A percentile compares a stretch with the other conserved stretches of the same genome.
phyloP scores from a whole-genome alignment of 1,140 invertebrate species.

The Zaprionus tsacasi region DNA sequence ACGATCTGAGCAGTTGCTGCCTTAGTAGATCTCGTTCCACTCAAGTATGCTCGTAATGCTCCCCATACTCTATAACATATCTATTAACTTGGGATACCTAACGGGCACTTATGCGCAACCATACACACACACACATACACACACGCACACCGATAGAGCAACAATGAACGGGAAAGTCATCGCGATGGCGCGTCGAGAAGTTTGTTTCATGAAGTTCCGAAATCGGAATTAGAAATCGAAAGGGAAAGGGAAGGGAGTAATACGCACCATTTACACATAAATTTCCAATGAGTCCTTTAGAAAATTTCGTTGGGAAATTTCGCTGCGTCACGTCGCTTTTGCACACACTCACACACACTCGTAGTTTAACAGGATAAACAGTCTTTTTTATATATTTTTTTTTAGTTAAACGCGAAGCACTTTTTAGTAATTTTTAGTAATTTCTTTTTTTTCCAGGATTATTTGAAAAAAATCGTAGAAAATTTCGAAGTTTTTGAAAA shows the following conservation, averaged over 20 bases:
- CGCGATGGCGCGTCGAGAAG: not conserved
- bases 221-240: not conserved
- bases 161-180: constrained; percentile 4
- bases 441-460: too few relatives aligned
- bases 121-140: not conserved
- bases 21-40: not conserved
- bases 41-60: constrained; percentile 1
- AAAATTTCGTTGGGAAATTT: constrained; percentile 34
- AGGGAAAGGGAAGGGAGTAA: not conserved
- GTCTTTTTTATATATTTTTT: not conserved
- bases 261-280: constrained; percentile 75
- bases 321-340: constrained; percentile 20
- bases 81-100: not conserved
- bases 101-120: constrained; percentile 17
- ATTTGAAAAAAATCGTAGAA: too few relatives aligned
- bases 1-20: not conserved
- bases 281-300: constrained; percentile 42
- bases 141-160: not conserved
- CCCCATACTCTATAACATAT: not conserved
- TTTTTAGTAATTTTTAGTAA: not conserved
- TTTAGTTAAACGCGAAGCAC: not conserved
- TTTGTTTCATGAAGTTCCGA: constrained; percentile 7
- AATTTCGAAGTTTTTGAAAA: too few relatives aligned
- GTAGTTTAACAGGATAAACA: not conserved
- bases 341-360: not conserved